A percentile compares a stretch with the other conserved stretches of the same genome.
Conservation (phyloP, 1,140 invertebrate species). For the Matsumurasca onukii region DNA sequence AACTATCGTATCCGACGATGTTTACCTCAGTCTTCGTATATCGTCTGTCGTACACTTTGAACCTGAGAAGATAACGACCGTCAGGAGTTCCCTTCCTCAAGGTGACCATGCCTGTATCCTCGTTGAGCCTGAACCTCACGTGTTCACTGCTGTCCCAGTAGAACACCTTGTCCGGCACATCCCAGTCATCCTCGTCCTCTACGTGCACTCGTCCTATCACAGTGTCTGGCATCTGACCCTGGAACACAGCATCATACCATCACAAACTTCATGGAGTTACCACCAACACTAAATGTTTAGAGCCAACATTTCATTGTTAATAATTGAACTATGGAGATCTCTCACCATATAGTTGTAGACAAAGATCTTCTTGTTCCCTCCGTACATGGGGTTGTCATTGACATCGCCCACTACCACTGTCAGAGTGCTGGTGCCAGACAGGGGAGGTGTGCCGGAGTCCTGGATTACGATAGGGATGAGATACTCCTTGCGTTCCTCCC, state of each 20-base stretch:
- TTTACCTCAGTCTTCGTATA: slow-evolving; percentile 88
- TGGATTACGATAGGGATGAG: slow-evolving; percentile 92
- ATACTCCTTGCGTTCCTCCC: slow-evolving; percentile 94
- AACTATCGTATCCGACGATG: too few species aligned
- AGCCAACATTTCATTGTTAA: too few species aligned
- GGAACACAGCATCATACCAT: too few species aligned
- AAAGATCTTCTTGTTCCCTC: slow-evolving; percentile 93
- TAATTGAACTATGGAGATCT: too few species aligned
- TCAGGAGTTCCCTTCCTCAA: slow-evolving; percentile 89
- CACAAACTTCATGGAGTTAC: too few species aligned
- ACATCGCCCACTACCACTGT: slow-evolving; percentile 95
- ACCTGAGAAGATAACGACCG: slow-evolving; percentile 79
- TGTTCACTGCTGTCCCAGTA: slow-evolving; percentile 83
- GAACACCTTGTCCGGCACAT: slow-evolving; percentile 94
- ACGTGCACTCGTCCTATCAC: slow-evolving; percentile 94
- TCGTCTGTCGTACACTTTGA: slow-evolving; percentile 83
- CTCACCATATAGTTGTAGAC: slow-evolving; percentile 89
- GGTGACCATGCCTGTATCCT: slow-evolving; percentile 90
- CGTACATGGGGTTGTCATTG: slow-evolving; percentile 97
- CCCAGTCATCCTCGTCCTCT: slow-evolving; percentile 96
- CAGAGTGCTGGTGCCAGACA: slow-evolving; percentile 92
- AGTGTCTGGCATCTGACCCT: slow-evolving; percentile 87
- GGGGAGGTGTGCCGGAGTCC: slow-evolving; percentile 82
- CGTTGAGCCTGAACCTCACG: slow-evolving; percentile 80
- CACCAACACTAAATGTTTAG: too few species aligned